These are phyloP conservation scores for Enteromius thamalakanensis DNA, from an alignment of 2,797 vertebrate genomes.

Conservation along the genomic window DNA sequence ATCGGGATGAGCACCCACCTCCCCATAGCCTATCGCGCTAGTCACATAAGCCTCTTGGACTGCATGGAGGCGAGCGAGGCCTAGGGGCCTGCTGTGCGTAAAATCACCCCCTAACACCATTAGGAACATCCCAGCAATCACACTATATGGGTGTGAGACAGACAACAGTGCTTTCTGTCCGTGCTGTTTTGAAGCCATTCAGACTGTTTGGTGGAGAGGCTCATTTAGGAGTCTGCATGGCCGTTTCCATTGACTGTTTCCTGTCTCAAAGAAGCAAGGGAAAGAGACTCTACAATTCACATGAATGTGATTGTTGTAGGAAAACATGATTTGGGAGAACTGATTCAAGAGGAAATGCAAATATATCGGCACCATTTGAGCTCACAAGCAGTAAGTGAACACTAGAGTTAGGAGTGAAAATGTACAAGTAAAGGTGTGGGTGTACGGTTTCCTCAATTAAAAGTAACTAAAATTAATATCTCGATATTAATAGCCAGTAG, in stretches of 20 bases:
- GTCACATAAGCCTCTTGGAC: constrained; percentile 68
- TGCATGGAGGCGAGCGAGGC: constrained; percentile 65
- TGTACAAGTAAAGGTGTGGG: not conserved
- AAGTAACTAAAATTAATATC: not conserved
- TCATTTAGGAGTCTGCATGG: constrained; percentile 23
- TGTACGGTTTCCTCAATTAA: not conserved
- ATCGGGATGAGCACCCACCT: constrained; percentile 47
- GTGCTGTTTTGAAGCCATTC: constrained; percentile 50
- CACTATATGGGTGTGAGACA: constrained; percentile 45
- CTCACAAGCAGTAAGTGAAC: not conserved
- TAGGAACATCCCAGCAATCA: constrained; percentile 62
- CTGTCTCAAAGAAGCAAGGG: constrained; percentile 21
- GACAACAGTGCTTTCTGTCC: constrained; percentile 55
- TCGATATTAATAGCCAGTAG: no score
- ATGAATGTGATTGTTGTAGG: not conserved
- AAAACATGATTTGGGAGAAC: constrained; percentile 12
- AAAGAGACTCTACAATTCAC: constrained; percentile 27
- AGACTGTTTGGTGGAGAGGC: constrained; percentile 40
- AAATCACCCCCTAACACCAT: constrained; percentile 68
- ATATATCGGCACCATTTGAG: not conserved
- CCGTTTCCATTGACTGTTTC: constrained; percentile 35
- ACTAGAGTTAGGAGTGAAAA: not conserved
- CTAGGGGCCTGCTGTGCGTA: constrained; percentile 68
- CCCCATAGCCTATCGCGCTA: constrained; percentile 30
- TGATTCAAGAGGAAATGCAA: not conserved